Evolutionary conservation across 2,888 invertebrate species (phyloP), one percentile per base, ranked within the genome.

Genomic region (Drosophila sordidapex): DNA sequence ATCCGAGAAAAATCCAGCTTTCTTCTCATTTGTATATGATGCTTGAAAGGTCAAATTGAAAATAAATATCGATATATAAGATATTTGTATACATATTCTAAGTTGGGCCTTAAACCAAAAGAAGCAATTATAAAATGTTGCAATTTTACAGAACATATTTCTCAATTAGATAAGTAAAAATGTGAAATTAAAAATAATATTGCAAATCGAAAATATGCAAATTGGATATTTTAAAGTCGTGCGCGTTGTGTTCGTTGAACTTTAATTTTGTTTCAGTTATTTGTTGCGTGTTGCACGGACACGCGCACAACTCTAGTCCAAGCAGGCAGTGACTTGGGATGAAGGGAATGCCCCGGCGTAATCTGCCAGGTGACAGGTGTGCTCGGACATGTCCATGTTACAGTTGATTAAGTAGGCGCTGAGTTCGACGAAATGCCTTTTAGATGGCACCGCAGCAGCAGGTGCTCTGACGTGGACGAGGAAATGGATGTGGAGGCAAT

Each of bases 341-440:
- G n/a, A n/a, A 40, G 66, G 35, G 51, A 18, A 25, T 11, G 52
- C 49, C 57, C 40, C 40, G 58, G 38, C 61, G 52, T 72, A 76
- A 87, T 82, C 61, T 89, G 85, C 82, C 85, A 82, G 70, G n/a
- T 40, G 72, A 65, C 81, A 87, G 85, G 85, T 89, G 79, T 63
- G 80, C 84, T 61, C 72, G 82, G 82, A 79, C 87, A 87, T 87
- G 83, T 81, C 81, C 86, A 70, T 83, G 85, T 74, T 89, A 76
- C 85, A 82, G 71, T 86, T 86, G 85, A 86, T 86, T 86, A 89
- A 87, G 88, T 89, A 87, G 85, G 83, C 90, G 85, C 86, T 70
- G 90, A 89, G 88, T 81, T 87, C 90, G 88, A 87, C 81, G 81
- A 89, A 86, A 86, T 86, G 85, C 82, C 76, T 81, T 85, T 85